Percentiles rank a stretch among this genome's conserved stretches.
These are phyloP conservation scores for Brienomyrus longianalis DNA, from an alignment of 2,113 vertebrate species.

Conservation along the genomic window DNA sequence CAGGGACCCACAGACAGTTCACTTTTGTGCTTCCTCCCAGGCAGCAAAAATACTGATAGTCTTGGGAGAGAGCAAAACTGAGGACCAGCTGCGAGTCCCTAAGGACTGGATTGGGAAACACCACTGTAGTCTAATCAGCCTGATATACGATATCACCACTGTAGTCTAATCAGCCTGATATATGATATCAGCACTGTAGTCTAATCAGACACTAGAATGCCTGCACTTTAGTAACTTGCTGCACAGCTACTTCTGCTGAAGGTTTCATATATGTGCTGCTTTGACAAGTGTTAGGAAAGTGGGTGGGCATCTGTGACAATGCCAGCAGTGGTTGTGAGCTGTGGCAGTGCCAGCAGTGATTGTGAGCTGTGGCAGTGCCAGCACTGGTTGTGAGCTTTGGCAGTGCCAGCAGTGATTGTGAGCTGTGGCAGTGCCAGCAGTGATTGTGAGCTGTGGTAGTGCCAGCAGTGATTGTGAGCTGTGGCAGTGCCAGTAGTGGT, in stretches of 20 bases:
- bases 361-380: too few relatives aligned
- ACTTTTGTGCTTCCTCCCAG: background rate
- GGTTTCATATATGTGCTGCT: constrained; percentile 35
- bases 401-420: too few relatives aligned
- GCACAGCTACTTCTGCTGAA: constrained; percentile 47
- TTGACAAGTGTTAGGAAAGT: constrained; percentile 29
- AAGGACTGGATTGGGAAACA: background rate
- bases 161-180: too few relatives aligned
- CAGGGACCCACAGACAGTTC: background rate
- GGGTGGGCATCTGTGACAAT: constrained; percentile 22
- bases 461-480: too few relatives aligned
- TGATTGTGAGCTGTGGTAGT: too few relatives aligned
- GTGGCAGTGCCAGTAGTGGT: too few relatives aligned
- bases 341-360: background rate
- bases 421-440: too few relatives aligned
- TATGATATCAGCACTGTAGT: too few relatives aligned
- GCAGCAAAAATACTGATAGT: background rate
- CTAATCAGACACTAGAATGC: constrained; percentile 33
- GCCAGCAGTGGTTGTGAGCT: constrained; percentile 35
- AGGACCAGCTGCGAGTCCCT: background rate
- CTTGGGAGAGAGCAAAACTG: background rate
- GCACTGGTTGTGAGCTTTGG: too few relatives aligned
- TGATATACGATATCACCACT: constrained; percentile 30
- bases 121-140: constrained; percentile 19
- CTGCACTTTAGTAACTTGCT: constrained; percentile 45